A percentile compares a stretch with the other conserved stretches of the same genome.
Evolutionary conservation across 2,113 vertebrate species (phyloP).

Genomic region (Centropus bengalensis): DNA sequence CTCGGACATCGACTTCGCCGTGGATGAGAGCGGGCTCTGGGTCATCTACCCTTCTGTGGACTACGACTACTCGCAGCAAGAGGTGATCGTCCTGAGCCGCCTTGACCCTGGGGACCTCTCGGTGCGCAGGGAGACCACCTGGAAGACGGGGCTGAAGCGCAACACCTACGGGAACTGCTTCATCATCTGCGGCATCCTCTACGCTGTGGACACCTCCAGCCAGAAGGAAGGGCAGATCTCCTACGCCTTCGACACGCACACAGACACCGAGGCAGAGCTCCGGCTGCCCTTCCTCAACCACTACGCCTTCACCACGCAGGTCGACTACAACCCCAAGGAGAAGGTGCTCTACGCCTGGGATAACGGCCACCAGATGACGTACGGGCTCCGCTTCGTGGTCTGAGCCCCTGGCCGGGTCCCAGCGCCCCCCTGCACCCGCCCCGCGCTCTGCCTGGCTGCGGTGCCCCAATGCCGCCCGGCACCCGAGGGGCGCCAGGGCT

Average conservation of each 20-base stretch:
- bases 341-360: slow-evolving; percentile 96
- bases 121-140: slow-evolving; percentile 89
- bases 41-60: slow-evolving; percentile 92
- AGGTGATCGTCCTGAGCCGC: slow-evolving; percentile 91
- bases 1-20: slow-evolving; percentile 95
- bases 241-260: slow-evolving; percentile 96
- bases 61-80: slow-evolving; percentile 87
- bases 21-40: slow-evolving; percentile 98
- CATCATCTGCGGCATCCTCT: slow-evolving; percentile 94
- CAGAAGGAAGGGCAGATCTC: slow-evolving; percentile 89
- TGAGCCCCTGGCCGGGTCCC: slow-evolving; percentile 59
- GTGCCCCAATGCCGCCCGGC: not conserved
- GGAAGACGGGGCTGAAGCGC: slow-evolving; percentile 89
- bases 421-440: not conserved
- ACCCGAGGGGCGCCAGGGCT: not conserved
- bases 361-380: slow-evolving; percentile 95
- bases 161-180: slow-evolving; percentile 96
- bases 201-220: slow-evolving; percentile 90
- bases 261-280: slow-evolving; percentile 86
- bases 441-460: accelerated
- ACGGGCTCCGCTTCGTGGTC: slow-evolving; percentile 86
- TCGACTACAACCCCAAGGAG: slow-evolving; percentile 98
- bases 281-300: slow-evolving; percentile 90
- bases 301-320: slow-evolving; percentile 90
- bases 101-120: slow-evolving; percentile 92